These are phyloP conservation scores for Fragum sueziense DNA, from an alignment of 2,888 invertebrate species.

Conservation along the genomic window DNA sequence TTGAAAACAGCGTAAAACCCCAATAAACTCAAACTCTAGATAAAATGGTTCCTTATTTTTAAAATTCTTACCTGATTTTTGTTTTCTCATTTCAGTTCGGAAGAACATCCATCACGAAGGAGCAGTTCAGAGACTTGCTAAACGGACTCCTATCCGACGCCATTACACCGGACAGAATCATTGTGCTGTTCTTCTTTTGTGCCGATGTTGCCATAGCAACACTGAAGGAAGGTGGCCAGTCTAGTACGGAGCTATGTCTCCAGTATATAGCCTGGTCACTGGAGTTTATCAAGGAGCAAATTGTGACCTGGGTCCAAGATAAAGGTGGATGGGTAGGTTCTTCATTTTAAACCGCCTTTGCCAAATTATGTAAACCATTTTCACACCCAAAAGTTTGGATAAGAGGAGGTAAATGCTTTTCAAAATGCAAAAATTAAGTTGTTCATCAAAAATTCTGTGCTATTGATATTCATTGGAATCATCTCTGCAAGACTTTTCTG, in stretches of 20 bases:
- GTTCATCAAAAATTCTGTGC: no score
- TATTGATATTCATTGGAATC: no score
- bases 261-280: conserved; percentile 76
- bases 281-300: conserved; percentile 71
- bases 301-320: conserved; percentile 76
- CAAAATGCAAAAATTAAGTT: not conserved
- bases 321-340: conserved; percentile 79
- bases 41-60: no score
- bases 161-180: conserved; percentile 75
- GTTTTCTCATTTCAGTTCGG: conserved; percentile 58
- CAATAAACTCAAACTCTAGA: no score
- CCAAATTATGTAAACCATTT: not conserved
- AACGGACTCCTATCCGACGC: conserved; percentile 71
- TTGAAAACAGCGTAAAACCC: no score
- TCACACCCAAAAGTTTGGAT: not conserved
- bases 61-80: no score
- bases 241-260: conserved; percentile 63
- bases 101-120: conserved; percentile 58
- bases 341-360: not conserved
- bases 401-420: no score
- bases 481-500: no score
- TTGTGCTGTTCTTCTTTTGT: conserved; percentile 81
- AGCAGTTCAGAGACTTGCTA: conserved; percentile 72
- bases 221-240: conserved; percentile 45
- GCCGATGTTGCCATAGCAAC: conserved; percentile 78